Base-by-base conservation (phyloP, 2,113 vertebrate genomes). In the Toxostoma redivivum region DNA sequence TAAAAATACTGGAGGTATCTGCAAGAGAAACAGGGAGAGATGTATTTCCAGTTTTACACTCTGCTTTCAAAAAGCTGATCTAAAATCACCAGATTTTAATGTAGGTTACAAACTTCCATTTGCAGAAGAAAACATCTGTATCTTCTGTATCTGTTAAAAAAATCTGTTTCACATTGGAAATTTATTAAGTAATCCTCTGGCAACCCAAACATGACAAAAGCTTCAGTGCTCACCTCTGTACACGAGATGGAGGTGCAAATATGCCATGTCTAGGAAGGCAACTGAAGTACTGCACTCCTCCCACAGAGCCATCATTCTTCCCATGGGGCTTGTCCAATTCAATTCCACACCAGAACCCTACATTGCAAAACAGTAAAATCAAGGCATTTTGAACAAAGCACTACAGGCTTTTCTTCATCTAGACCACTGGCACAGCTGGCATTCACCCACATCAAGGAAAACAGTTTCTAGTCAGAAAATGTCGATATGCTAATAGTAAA, bases 321-420 rank as follows among this genome's bases (percentile, higher is more conserved):
- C 99, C 99, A 0, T 98, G 99, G 33, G 99, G 99, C 81, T 99
- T 99, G 96, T 99, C 99, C 95, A 99, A 95, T 82, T 99, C 99
- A 40, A 99, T 98, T 44, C 99, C 99, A 73, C 99, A 98, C 99
- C 99, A 99, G 94, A 98, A 96, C 4, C 99, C 99, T 99, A 93
- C 40, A 45, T 67, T 67, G 71, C 48, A 64, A 61, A 74, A 71
- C 31, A 83, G 40, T 6, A 30, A 73, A 53, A 70, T 37, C 38
- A 72, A 1, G 13, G 5, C 18, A 58, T 83, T 84, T 67, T 10
- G 5, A 90, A 56, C 40, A 82, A 80, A 79, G 30, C 23, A 51
- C 16, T 15, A 44, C 20, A 62, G 51, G n/a, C 7, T 80, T 69
- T 77, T 51, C 62, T 92, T 48, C 38, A 33, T 30, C 56, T 19